Conservation (phyloP, 2,113 vertebrate genomes). For the Indri indri region DNA sequence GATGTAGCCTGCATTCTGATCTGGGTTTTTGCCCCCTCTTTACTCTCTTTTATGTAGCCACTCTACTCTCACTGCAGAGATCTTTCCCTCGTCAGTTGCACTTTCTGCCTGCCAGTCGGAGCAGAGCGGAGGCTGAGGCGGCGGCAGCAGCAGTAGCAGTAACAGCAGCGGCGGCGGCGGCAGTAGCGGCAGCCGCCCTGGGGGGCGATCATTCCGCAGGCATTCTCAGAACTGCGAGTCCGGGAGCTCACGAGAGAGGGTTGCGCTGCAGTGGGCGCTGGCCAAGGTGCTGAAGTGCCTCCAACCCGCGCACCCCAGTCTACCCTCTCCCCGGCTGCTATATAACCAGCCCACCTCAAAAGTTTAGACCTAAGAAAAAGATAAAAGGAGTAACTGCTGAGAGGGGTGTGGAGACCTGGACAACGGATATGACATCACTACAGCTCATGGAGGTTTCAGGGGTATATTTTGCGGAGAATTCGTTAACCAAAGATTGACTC, state of each 20-base stretch:
- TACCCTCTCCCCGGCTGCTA: background rate
- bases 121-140: constrained; percentile 69
- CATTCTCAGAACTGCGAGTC: constrained; percentile 69
- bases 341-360: constrained; percentile 74
- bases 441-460: constrained; percentile 59
- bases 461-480: constrained; percentile 33
- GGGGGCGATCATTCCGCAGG: constrained; percentile 86
- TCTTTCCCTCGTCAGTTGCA: constrained; percentile 74
- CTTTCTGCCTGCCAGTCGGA: constrained; percentile 80
- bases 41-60: constrained; percentile 72
- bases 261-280: constrained; percentile 72
- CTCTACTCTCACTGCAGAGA: constrained; percentile 78
- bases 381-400: constrained; percentile 42
- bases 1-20: constrained; percentile 92
- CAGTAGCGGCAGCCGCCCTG: constrained; percentile 77
- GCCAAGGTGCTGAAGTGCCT: constrained; percentile 76
- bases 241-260: background rate
- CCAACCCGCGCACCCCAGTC: background rate
- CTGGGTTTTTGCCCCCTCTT: constrained; percentile 67
- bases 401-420: constrained; percentile 78
- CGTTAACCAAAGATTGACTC: constrained; percentile 67
- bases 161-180: constrained; percentile 56
- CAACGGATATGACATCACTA: constrained; percentile 91
- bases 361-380: constrained; percentile 83
- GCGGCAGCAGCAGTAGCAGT: constrained; percentile 67